Percentiles rank a stretch among this genome's conserved stretches.
phyloP scores from a whole-genome alignment of 2,113 vertebrate species.

The Cyanocitta stelleri region DNA sequence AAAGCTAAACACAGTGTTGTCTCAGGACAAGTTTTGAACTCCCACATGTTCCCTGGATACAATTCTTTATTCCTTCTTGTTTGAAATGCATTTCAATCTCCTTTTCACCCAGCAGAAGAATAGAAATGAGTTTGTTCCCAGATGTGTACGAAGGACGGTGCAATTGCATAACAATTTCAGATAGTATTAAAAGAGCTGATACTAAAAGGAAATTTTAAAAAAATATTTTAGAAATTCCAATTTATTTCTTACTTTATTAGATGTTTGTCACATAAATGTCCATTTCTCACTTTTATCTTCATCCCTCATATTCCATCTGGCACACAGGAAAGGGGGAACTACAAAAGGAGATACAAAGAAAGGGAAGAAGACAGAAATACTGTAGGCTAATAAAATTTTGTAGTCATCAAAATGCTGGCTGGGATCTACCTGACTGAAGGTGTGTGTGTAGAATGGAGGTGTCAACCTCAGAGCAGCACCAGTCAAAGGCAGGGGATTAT shows the following conservation, averaged over 20 bases:
- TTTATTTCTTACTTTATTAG: neutral
- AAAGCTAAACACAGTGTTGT: neutral
- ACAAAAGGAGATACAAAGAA: neutral
- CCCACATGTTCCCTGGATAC: neutral
- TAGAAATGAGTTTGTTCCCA: neutral
- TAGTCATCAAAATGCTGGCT: neutral
- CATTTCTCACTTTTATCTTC: neutral
- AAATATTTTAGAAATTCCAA: neutral
- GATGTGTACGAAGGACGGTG: neutral
- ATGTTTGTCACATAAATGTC: neutral
- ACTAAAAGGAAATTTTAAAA: neutral
- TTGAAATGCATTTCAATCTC: neutral
- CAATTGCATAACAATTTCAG: neutral
- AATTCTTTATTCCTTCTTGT: neutral
- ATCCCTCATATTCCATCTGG: conserved; percentile 17
- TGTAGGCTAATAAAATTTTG: neutral
- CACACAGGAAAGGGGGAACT: neutral
- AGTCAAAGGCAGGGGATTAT: neutral
- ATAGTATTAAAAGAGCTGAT: neutral
- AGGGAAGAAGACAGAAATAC: neutral
- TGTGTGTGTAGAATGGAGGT: neutral
- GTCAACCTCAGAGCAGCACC: neutral
- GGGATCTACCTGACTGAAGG: neutral
- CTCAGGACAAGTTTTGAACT: neutral
- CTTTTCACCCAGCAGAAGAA: neutral